Evolutionary conservation across 2,888 invertebrate species (phyloP), one percentile per base, ranked within the genome.

Genomic region (Epistrophe grossulariae): DNA sequence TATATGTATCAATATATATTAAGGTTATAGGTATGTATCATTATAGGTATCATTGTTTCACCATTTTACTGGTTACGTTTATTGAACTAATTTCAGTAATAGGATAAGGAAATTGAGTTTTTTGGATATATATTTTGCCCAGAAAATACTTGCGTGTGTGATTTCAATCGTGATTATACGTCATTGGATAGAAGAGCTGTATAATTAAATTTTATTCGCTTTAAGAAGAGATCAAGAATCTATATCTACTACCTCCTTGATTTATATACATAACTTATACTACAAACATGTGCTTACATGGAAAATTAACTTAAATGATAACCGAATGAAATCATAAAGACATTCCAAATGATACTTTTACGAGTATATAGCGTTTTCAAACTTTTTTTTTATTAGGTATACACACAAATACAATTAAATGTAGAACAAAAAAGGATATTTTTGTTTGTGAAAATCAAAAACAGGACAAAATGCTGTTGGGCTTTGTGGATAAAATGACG

Each of bases 31-130:
- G 4, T 59, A 11, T 7, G 11, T 19, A 28, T 17, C 0, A 19
- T 4, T 35, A 35, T 24, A 13, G 48, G 19, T 68, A 68, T 68
- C 35, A 38, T 68, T 68, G 68, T 68, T 38, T 68, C 15, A 68
- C 7, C 38, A 66, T 35, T 66, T 50, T 50, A 35, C 19, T 50
- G 50, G 68, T 45, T 38, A 38, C 35, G 19, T 68, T 68, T 68
- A 68, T 43, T 60, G 40, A 60, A 24, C 43, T 43, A 62, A 43
- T 68, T 50, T 50, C 19, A 15, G 17, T 50, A 68, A 68, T 50
- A 15, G 31, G 6, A 38, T 35, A 4, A 50, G 68, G 50, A 50
- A 50, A 50, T 38, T 35, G 48, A 19, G 48, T 35, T 35, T 66
- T 66, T 48, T 28, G 0, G 0, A 31, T 7, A 11, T 31, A 66